Evolutionary conservation across 2,888 invertebrate genomes (phyloP).

Genomic region (Rhodophaea formosa): DNA sequence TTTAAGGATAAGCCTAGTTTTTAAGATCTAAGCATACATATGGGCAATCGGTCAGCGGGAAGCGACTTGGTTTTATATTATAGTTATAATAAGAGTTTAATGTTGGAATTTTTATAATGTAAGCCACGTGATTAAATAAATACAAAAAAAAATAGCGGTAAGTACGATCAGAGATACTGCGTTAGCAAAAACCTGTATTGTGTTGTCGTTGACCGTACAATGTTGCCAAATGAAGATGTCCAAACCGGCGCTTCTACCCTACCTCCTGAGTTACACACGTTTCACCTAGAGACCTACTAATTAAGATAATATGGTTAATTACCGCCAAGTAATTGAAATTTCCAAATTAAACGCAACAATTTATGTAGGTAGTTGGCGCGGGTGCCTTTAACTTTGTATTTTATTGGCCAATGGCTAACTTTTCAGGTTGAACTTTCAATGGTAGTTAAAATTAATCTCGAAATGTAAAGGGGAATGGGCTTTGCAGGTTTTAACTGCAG

Average conservation of each 20-base stretch:
- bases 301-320: slow-evolving; percentile 19
- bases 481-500: neutral
- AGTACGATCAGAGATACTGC: too few relatives aligned
- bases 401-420: slow-evolving; percentile 14
- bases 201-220: too few relatives aligned
- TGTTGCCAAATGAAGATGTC: slow-evolving; percentile 6
- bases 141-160: too few relatives aligned
- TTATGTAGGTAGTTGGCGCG: slow-evolving; percentile 14
- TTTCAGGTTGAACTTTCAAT: slow-evolving; percentile 5
- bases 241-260: neutral
- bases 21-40: too few relatives aligned
- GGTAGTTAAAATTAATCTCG: slow-evolving; percentile 10
- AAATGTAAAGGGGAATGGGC: neutral
- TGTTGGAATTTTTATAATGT: too few relatives aligned
- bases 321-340: slow-evolving; percentile 17
- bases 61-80: too few relatives aligned
- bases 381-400: slow-evolving; percentile 17
- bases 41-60: too few relatives aligned
- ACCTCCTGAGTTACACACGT: slow-evolving; percentile 5
- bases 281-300: slow-evolving; percentile 11
- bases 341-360: slow-evolving; percentile 16
- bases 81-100: too few relatives aligned
- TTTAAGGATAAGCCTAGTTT: too few relatives aligned
- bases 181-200: too few relatives aligned
- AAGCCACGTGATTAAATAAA: too few relatives aligned